A percentile compares a stretch with the other conserved stretches of the same genome.
Conservation (phyloP, 2,888 invertebrate genomes). For the Chromoteleia sp. region DNA sequence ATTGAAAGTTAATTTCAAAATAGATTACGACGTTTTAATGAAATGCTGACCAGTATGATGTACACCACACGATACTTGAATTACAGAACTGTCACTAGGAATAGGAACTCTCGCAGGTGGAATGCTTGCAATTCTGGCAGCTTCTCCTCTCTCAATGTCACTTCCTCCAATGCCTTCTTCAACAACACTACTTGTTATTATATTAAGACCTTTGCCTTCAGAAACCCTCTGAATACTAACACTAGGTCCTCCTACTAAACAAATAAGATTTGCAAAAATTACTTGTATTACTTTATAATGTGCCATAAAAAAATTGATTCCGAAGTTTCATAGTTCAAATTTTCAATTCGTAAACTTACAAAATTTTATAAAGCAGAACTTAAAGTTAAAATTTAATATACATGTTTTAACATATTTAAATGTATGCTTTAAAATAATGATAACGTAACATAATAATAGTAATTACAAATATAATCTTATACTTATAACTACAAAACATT, state of each 20-base stretch:
- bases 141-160: slow-evolving; percentile 88
- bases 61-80: slow-evolving; percentile 94
- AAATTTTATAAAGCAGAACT: no score
- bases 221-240: slow-evolving; percentile 75
- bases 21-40: no score
- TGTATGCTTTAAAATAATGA: no score
- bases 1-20: no score
- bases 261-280: not conserved
- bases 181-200: slow-evolving; percentile 52
- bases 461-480: no score
- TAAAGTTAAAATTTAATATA: no score
- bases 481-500: no score
- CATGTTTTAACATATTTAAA: no score
- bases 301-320: no score
- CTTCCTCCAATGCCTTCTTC: slow-evolving; percentile 81
- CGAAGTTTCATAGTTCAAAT: no score
- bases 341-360: no score
- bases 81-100: slow-evolving; percentile 89
- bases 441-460: no score
- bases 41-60: slow-evolving; percentile 90
- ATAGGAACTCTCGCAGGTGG: slow-evolving; percentile 91
- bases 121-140: slow-evolving; percentile 89
- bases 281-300: not conserved
- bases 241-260: slow-evolving; percentile 76
- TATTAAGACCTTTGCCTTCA: slow-evolving; percentile 45